Evolutionary conservation across 2,113 vertebrate genomes (phyloP).

Genomic region (Aldabrachelys gigantea): DNA sequence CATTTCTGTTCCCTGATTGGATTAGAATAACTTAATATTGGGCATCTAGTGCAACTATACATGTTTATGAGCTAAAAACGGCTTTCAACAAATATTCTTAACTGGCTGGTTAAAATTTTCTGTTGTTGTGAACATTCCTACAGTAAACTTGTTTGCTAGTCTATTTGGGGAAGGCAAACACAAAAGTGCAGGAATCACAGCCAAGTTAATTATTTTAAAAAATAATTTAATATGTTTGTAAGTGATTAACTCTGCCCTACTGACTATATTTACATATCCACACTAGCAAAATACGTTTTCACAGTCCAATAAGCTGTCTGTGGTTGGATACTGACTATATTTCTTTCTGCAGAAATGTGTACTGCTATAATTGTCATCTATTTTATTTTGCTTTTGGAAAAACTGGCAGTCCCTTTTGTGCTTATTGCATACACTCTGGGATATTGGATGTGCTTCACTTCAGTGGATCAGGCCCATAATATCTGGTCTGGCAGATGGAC

Average conservation of each 20-base stretch:
- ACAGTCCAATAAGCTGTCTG: slow-evolving; percentile 11
- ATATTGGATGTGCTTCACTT: not conserved
- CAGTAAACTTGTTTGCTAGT: slow-evolving; percentile 8
- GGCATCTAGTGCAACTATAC: not conserved
- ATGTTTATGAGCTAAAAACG: not conserved
- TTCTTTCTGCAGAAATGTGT: not conserved
- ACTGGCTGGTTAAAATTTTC: not conserved
- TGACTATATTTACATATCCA: slow-evolving; percentile 11
- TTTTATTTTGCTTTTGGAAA: not conserved
- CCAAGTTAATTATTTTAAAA: not conserved
- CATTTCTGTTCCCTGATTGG: not conserved
- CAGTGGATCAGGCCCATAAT: not conserved
- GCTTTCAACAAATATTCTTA: not conserved
- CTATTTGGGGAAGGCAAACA: slow-evolving; percentile 16
- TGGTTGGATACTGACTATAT: not conserved
- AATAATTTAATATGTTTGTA: not conserved
- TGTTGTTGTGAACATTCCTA: not conserved
- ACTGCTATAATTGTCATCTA: not conserved
- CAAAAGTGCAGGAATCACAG: not conserved
- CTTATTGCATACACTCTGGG: not conserved
- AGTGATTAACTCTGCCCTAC: not conserved
- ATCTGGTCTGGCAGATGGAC: not conserved
- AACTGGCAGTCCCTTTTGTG: not conserved
- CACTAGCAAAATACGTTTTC: slow-evolving; percentile 14
- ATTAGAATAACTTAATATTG: not conserved